Base-by-base conservation (phyloP, 2,113 vertebrate species). In the Coregonus clupeaformis region DNA sequence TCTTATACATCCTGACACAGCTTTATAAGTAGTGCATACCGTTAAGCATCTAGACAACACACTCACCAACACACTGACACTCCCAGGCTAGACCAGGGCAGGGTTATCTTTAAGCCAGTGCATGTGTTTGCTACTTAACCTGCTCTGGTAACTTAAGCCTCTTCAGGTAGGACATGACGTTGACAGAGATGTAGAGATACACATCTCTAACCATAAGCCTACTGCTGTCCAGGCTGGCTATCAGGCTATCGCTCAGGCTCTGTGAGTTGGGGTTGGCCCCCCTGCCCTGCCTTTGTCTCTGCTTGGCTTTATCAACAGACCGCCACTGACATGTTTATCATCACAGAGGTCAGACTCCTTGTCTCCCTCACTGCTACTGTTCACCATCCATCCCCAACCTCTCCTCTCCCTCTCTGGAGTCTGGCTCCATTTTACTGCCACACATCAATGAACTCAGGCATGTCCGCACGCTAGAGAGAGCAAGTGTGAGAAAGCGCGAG, bases 281-380 rank as follows among this genome's bases (percentile, higher is more conserved):
- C 9, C 49, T 71, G 63, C 16, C 0, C 59, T 78, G 66, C 42
- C 75, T 75, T 72, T 60, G 49, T 29, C 76, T 78, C 81, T 80
- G 59, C 16, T 73, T 65, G 55, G 30, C 55, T 9, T 81, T 85
- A 82, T 79, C 79, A 80, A 77, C 67, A 82, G 78, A 81, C 74
- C 63, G 65, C 49, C 52, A 70, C 82, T 79, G 80, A 80, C 84
- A 78, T 63, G 71, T 85, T 85, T 85, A 81, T 88, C 73, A 75
- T 29, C 77, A 60, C 69, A 22, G 36, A 42, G 36, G 84, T 87
- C 88, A 88, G 85, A 84, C 84, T 74, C 68, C 76, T 73, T 68
- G 80, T 82, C 86, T 86, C 6, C 57, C 29, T 45, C 77, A 24
- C 20, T 55, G 80, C 85, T 87, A 77, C 87, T 77, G 80, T 82